These are phyloP conservation scores for Pyrgilauda ruficollis DNA, from an alignment of 2,113 vertebrate genomes.

Conservation along the genomic window DNA sequence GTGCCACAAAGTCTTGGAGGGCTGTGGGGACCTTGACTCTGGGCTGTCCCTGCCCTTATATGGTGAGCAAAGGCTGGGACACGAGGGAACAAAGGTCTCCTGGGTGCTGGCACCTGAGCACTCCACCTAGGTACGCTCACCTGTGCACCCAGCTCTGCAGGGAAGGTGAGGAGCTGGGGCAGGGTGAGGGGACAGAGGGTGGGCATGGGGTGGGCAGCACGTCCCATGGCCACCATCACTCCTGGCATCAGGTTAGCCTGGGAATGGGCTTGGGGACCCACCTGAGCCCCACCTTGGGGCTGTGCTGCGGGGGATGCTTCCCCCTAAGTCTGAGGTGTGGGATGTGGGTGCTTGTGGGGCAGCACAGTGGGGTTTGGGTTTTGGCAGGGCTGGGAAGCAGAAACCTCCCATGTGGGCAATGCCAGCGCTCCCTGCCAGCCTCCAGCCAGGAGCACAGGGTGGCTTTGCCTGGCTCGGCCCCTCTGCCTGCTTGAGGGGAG, in stretches of 20 bases:
- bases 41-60: conserved; percentile 66
- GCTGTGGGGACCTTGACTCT: conserved; percentile 39
- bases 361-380: rapidly evolving
- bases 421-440: neutral
- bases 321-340: neutral
- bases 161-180: conserved; percentile 49
- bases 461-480: neutral
- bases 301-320: rapidly evolving
- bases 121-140: conserved; percentile 23
- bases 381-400: neutral
- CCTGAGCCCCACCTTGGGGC: neutral
- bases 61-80: conserved; percentile 47
- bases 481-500: rapidly evolving
- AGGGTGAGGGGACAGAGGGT: rapidly evolving
- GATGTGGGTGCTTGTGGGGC: neutral
- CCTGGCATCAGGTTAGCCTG: neutral
- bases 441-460: rapidly evolving
- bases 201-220: neutral
- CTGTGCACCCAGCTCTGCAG: conserved; percentile 30
- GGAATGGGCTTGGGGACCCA: neutral
- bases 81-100: conserved; percentile 64
- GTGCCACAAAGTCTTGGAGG: neutral
- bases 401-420: neutral
- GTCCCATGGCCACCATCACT: neutral
- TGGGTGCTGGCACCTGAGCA: conserved; percentile 13